phyloP scores from a whole-genome alignment of 2,113 vertebrate species.

The Abramis brama region DNA sequence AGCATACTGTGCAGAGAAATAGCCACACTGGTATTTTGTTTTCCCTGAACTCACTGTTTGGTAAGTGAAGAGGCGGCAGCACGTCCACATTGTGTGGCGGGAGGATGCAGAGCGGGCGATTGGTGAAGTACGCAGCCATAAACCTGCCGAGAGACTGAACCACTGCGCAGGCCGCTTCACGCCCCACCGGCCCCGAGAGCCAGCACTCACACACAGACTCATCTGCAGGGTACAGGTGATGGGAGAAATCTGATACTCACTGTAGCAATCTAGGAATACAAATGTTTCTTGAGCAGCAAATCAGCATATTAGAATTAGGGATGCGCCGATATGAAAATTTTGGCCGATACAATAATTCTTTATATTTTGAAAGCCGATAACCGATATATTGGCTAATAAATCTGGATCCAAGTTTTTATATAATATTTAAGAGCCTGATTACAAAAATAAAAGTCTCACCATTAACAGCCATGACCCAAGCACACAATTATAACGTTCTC shows the following conservation, averaged over 20 bases:
- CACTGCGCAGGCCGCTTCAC: conserved; percentile 79
- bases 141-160: conserved; percentile 88
- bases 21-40: not conserved
- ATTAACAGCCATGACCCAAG: too few relatives aligned
- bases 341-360: too few relatives aligned
- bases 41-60: conserved; percentile 72
- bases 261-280: not conserved
- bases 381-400: too few relatives aligned
- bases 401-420: too few relatives aligned
- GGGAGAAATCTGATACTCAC: not conserved
- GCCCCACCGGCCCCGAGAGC: conserved; percentile 62
- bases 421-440: too few relatives aligned
- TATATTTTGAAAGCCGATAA: too few relatives aligned
- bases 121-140: conserved; percentile 94
- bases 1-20: not conserved
- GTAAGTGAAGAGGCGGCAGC: conserved; percentile 83
- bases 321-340: too few relatives aligned
- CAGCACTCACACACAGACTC: conserved; percentile 55
- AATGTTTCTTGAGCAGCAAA: not conserved
- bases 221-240: conserved; percentile 52
- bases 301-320: not conserved
- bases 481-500: too few relatives aligned
- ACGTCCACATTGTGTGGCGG: conserved; percentile 85
- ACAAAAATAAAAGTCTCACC: too few relatives aligned
- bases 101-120: conserved; percentile 81